Conservation (phyloP, 2,888 invertebrate genomes). For the Cistogaster globosa region DNA sequence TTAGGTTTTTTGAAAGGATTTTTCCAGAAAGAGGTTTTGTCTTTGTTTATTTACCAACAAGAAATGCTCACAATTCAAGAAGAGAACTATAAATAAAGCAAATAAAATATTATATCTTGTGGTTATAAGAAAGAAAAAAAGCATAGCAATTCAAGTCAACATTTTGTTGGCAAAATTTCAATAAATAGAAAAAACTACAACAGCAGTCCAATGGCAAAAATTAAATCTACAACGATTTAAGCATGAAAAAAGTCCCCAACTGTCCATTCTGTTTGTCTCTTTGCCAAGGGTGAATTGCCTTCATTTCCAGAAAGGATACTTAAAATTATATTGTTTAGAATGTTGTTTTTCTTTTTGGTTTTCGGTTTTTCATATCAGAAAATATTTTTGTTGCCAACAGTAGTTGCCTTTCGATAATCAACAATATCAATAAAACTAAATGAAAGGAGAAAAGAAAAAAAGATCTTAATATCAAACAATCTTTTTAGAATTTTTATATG, state of each 20-base stretch:
- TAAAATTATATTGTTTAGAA: conserved; percentile 22
- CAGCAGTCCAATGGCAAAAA: background rate
- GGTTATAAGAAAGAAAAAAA: conserved; percentile 3
- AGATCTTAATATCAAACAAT: background rate
- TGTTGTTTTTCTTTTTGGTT: background rate
- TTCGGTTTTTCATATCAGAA: conserved; percentile 4
- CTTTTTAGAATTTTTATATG: conserved; percentile 17
- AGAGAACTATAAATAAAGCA: background rate
- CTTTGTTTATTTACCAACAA: background rate
- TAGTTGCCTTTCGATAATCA: conserved; percentile 39
- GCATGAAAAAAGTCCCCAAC: background rate
- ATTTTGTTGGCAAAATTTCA: conserved; percentile 44
- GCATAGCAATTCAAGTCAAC: background rate
- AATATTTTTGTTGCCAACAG: conserved; percentile 42
- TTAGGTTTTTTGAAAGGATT: conserved; percentile 54
- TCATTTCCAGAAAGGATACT: conserved; percentile 20
- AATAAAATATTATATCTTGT: conserved; percentile 16
- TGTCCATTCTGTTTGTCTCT: conserved; percentile 21
- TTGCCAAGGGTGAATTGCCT: conserved; percentile 33
- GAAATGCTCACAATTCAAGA: background rate
- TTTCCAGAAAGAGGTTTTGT: conserved; percentile 7
- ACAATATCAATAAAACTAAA: conserved; percentile 12
- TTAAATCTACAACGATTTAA: conserved; percentile 20
- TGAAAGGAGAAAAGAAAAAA: background rate
- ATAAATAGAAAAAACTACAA: conserved; percentile 15